These are phyloP conservation scores for Cyrtorhinus lividipennis DNA, from an alignment of 1,140 invertebrate species.

Conservation along the genomic window DNA sequence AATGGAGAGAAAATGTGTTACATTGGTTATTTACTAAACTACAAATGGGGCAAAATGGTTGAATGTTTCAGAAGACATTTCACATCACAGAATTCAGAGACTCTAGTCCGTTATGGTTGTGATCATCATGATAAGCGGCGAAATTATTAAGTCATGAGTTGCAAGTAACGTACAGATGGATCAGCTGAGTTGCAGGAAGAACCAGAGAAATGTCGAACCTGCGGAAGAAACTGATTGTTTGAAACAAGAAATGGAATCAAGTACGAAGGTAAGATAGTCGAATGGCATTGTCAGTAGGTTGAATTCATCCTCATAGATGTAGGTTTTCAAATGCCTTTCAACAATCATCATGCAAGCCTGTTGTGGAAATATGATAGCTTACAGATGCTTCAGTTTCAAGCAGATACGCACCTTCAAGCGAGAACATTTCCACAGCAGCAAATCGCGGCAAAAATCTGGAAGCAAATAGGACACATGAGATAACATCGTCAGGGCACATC, in stretches of 20 bases:
- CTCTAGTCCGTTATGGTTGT: not conserved
- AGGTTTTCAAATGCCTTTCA: conserved; percentile 6
- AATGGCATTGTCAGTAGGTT: not conserved
- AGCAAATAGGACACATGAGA: not conserved
- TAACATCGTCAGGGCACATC: not conserved
- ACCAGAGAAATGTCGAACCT: not conserved
- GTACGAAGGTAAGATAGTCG: too few species aligned
- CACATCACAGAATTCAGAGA: not conserved
- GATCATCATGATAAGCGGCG: not conserved
- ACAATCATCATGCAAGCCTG: not conserved
- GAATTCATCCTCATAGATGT: not conserved
- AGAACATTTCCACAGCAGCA: not conserved
- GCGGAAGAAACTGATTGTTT: too few species aligned
- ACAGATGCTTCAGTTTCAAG: not conserved
- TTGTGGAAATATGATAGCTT: not conserved
- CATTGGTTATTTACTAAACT: too few species aligned
- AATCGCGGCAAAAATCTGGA: not conserved
- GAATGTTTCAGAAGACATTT: not conserved
- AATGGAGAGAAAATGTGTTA: not conserved
- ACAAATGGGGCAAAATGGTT: too few species aligned
- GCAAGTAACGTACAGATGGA: not conserved
- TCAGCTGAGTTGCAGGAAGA: not conserved
- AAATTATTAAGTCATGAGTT: not conserved
- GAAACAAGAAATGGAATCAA: too few species aligned
- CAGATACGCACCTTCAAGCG: not conserved